Evolutionary conservation across 1,140 invertebrate species (phyloP), one percentile per base, ranked within the genome.

Genomic region (Bombus confusus): DNA sequence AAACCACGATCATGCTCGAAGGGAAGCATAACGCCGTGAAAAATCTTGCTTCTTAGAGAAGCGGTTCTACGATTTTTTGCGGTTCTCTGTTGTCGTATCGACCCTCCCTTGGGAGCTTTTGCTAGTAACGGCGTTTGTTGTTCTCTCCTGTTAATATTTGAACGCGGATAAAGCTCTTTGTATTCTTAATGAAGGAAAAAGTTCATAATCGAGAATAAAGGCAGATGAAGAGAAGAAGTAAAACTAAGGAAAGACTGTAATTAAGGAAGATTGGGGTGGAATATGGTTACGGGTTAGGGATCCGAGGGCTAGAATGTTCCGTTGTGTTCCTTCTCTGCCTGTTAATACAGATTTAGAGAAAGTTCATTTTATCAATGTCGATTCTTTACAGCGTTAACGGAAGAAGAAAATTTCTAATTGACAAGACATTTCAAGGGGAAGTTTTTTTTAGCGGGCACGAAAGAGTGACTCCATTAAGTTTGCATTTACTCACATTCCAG

Each of bases 21-120:
- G n/a, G n/a, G 18, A 74, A 74, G 43, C 52, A 43, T 75, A 52
- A 52, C 73, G 73, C 22, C 10, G 72, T 52, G 43, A 75, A 43
- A 75, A 34, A 52, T 75, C 43, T 34, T 75, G 31, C 73, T 52
- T 25, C 73, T 75, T 75, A 52, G 18, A 52, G 47, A 1, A 52
- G 18, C 47, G 47, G 18, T 22, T 52, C 47, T 52, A 52, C 0
- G 47, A 52, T 52, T 22, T 52, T 8, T 52, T 52, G 47, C 47
- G 47, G 18, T 52, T 52, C 18, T 22, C 18, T 15, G 18, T 22
- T 22, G 47, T 52, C 18, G 47, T 52, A 52, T 52, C 47, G 18
- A 52, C 47, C 18, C 18, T 52, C 47, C 47, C 47, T 22, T 52
- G 47, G 18, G 47, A 52, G 18, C 18, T 22, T 52, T 22, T 52